Conservation (phyloP, 2,113 vertebrate genomes). For the Pseudorhombus dupliciocellatus region DNA sequence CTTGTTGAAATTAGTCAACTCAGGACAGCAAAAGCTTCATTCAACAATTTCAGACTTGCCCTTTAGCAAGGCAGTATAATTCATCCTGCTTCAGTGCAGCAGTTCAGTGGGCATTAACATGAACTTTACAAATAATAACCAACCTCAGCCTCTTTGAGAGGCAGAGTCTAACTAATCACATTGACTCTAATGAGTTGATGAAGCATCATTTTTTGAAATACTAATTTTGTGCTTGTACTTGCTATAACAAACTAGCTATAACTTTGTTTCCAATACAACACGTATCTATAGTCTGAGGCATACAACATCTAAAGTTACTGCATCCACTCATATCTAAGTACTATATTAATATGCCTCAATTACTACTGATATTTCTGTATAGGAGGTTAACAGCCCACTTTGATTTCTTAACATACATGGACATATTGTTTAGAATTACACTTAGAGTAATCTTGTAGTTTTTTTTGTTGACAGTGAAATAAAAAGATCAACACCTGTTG, state of each 20-base stretch:
- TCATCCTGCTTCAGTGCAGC: neutral
- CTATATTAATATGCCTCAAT: too few species aligned
- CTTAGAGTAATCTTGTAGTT: neutral
- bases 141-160: neutral
- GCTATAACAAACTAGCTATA: too few species aligned
- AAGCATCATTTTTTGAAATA: neutral
- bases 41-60: neutral
- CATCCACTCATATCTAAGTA: too few species aligned
- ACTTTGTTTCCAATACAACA: too few species aligned
- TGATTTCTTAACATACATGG: neutral
- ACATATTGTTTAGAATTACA: neutral
- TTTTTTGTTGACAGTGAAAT: neutral
- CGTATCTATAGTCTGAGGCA: too few species aligned
- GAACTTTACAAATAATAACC: neutral
- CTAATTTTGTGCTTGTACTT: neutral
- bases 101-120: neutral
- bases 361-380: neutral
- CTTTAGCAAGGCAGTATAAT: neutral
- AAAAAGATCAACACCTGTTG: neutral
- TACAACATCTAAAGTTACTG: too few species aligned
- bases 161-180: neutral
- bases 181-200: neutral
- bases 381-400: neutral
- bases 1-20: constrained; percentile 1
- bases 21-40: neutral